phyloP scores from a whole-genome alignment of 2,888 invertebrate genomes.

The Leptinotarsa juncta region DNA sequence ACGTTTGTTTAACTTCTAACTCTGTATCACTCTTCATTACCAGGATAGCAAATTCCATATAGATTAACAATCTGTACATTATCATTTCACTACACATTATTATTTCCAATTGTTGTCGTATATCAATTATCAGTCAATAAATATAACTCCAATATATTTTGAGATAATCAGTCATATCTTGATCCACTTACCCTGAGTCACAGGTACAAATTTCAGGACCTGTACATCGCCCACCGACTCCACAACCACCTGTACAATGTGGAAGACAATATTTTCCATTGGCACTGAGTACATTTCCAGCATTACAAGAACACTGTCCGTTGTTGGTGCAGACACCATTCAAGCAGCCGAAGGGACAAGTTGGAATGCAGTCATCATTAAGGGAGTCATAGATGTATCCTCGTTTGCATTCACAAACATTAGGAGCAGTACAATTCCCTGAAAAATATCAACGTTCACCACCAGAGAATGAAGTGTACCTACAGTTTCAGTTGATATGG shows the following conservation, averaged over 20 bases:
- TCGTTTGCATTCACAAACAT: slow-evolving; percentile 73
- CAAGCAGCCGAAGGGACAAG: slow-evolving; percentile 77
- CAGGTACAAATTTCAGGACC: slow-evolving; percentile 73
- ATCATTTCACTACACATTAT: too few relatives aligned
- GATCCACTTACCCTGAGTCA: slow-evolving; percentile 64
- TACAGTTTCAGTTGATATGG: too few relatives aligned
- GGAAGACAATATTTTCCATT: slow-evolving; percentile 74
- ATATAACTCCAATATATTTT: too few relatives aligned
- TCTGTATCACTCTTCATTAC: too few relatives aligned
- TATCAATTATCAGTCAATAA: too few relatives aligned
- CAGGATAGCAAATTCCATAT: too few relatives aligned
- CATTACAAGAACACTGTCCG: slow-evolving; percentile 74
- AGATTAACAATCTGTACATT: too few relatives aligned
- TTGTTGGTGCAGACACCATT: slow-evolving; percentile 74
- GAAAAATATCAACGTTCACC: not conserved
- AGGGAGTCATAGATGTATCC: slow-evolving; percentile 71
- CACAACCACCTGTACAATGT: slow-evolving; percentile 69
- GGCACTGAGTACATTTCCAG: slow-evolving; percentile 70
- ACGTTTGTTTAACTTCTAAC: too few relatives aligned
- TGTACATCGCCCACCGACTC: slow-evolving; percentile 69
- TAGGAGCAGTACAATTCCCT: slow-evolving; percentile 72
- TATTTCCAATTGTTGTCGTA: too few relatives aligned
- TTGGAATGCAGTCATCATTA: slow-evolving; percentile 70
- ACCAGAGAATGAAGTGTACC: not conserved
- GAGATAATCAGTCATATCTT: not conserved